Conservation (phyloP, 2,113 vertebrate species). For the Microtus oregoni region DNA sequence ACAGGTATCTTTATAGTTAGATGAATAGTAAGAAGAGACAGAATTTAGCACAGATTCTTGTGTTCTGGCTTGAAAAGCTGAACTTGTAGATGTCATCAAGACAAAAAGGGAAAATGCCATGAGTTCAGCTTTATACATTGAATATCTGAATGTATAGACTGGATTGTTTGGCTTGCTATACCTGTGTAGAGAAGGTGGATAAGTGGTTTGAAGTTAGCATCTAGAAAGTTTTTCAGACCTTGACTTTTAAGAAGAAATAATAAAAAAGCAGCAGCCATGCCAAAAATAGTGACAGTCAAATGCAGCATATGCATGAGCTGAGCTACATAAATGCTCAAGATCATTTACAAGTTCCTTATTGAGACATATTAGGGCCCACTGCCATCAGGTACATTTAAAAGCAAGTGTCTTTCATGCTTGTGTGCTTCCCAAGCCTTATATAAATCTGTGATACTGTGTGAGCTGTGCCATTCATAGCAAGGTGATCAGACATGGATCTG, state of each 20-base stretch:
- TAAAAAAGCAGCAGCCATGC: not conserved
- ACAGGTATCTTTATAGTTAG: not conserved
- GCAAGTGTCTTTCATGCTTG: not conserved
- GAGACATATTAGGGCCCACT: not conserved
- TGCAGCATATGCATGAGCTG: not conserved
- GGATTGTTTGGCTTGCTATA: not conserved
- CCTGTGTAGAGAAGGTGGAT: not conserved
- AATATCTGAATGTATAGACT: constrained; percentile 17
- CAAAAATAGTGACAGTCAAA: not conserved
- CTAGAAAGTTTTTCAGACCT: not conserved
- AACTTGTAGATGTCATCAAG: not conserved
- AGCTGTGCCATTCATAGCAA: not conserved
- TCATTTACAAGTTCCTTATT: not conserved
- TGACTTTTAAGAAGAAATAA: not conserved
- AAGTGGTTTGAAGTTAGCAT: not conserved
- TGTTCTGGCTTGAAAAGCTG: not conserved
- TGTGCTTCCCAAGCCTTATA: not conserved
- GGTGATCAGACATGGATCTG: not conserved
- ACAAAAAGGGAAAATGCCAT: not conserved
- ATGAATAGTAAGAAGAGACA: not conserved
- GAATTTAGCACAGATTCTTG: not conserved
- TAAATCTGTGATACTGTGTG: not conserved
- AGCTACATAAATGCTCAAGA: not conserved
- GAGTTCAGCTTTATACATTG: not conserved
- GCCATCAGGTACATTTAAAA: not conserved